Conservation (phyloP, 2,113 vertebrate species). For the Phoxinus phoxinus region DNA sequence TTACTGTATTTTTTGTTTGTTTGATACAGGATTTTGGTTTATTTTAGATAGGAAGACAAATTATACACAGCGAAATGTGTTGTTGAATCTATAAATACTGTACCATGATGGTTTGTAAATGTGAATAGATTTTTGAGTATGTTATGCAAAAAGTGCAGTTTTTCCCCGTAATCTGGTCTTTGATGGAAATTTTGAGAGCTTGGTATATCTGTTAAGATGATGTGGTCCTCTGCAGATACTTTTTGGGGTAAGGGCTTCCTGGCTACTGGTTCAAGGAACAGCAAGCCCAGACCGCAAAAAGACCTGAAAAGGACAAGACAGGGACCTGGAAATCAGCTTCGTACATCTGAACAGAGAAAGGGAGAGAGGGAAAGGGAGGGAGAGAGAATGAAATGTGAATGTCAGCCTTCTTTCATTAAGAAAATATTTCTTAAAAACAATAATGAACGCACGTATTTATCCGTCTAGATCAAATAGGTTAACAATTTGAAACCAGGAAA, state of each 20-base stretch:
- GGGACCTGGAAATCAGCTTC: conserved; percentile 26
- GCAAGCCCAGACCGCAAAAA: conserved; percentile 99
- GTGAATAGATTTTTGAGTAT: neutral
- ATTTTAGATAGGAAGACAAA: neutral
- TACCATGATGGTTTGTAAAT: too few species aligned
- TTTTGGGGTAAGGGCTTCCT: conserved; percentile 99
- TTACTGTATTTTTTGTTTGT: neutral
- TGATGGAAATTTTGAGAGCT: neutral
- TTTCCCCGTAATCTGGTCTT: neutral
- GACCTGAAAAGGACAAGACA: conserved; percentile 82
- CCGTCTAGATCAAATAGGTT: neutral
- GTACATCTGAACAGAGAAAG: conserved; percentile 30
- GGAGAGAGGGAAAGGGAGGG: conserved; percentile 2
- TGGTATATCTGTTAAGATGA: conserved; percentile 58
- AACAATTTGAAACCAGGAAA: neutral
- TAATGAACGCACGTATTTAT: neutral
- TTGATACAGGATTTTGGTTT: neutral
- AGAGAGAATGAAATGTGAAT: neutral
- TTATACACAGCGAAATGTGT: neutral
- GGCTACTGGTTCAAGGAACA: conserved; percentile 88
- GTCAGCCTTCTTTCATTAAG: neutral
- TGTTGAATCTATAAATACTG: neutral
- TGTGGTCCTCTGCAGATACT: conserved; percentile 87
- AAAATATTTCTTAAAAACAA: neutral
- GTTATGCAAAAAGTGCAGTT: neutral